Evolutionary conservation across 1,140 invertebrate species (phyloP).

Genomic region (Zeugodacus cucurbitae): DNA sequence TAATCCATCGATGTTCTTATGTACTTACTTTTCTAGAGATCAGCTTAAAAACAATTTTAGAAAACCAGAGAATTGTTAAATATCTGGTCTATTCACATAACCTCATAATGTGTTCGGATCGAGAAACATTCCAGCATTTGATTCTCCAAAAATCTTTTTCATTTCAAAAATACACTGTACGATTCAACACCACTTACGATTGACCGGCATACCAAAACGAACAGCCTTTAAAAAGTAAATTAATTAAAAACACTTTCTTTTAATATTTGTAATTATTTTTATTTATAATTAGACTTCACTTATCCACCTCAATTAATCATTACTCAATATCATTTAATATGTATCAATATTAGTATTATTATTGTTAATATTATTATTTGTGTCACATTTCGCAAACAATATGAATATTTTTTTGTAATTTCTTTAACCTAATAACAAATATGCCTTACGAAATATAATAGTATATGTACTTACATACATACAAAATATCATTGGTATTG

Average conservation of each 20-base stretch:
- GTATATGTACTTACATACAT: slow-evolving; percentile 16
- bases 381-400: slow-evolving; percentile 39
- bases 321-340: slow-evolving; percentile 29
- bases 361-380: slow-evolving; percentile 11
- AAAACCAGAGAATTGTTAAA: too few species aligned
- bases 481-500: not conserved
- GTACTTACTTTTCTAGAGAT: too few species aligned
- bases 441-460: slow-evolving; percentile 35
- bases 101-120: too few species aligned
- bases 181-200: too few species aligned
- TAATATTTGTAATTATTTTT: slow-evolving; percentile 34
- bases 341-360: slow-evolving; percentile 34
- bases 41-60: too few species aligned
- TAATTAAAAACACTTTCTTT: not conserved
- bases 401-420: slow-evolving; percentile 37
- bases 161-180: too few species aligned
- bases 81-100: too few species aligned
- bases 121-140: too few species aligned
- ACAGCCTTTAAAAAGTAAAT: too few species aligned
- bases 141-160: too few species aligned
- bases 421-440: slow-evolving; percentile 43
- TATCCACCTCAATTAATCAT: not conserved
- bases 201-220: too few species aligned
- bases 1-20: too few species aligned
- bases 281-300: slow-evolving; percentile 34